Base-by-base conservation (phyloP, 2,888 invertebrate species). In the Noctuana brunneofusca region DNA sequence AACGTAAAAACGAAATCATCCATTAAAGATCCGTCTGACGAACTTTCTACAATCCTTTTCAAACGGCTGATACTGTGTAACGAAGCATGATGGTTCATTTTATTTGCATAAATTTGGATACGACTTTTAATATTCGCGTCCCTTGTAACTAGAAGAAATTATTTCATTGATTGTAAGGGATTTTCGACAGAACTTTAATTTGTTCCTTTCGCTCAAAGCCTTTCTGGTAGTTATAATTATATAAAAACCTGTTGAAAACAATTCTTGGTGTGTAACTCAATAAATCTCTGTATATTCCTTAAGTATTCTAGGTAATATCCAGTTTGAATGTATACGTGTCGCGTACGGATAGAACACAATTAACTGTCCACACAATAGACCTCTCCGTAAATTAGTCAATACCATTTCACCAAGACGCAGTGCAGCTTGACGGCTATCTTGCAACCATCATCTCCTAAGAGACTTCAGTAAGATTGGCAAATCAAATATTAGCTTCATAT, bases 31-130 rank as follows among this genome's bases (percentile, higher is more conserved):
- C 72, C 73, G 75, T 75, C 74, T 66, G 68, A 69, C 68, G 68
- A 83, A 86, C 78, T 85, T 84, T 78, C 71, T 72, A 72, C 78
- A 81, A 84, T 84, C 81, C 83, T 83, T 83, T 81, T 77, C 75
- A 73, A 76, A 76, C 74, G 79, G 75, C 76, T 80, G 81, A 83
- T 86, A 80, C 79, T 71, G 86, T 78, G 84, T 87, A 87, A 87
- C 87, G 86, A 87, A 86, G 85, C 87, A 80, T 81, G 77, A 80
- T 81, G 82, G 81, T 79, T 82, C 81, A 83, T 86, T 87, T 83
- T 84, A 87, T 87, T 87, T 86, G 84, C 87, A 87, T 87, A 86
- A 87, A 84, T 86, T 85, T 83, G 79, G 82, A 83, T 83, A 77
- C 77, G 69, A 72, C 76, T 79, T 83, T 87, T 86, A 81, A 81